Evolutionary conservation across 1,140 invertebrate genomes (phyloP), one percentile per base, ranked within the genome.

Genomic region (Solen grandis): DNA sequence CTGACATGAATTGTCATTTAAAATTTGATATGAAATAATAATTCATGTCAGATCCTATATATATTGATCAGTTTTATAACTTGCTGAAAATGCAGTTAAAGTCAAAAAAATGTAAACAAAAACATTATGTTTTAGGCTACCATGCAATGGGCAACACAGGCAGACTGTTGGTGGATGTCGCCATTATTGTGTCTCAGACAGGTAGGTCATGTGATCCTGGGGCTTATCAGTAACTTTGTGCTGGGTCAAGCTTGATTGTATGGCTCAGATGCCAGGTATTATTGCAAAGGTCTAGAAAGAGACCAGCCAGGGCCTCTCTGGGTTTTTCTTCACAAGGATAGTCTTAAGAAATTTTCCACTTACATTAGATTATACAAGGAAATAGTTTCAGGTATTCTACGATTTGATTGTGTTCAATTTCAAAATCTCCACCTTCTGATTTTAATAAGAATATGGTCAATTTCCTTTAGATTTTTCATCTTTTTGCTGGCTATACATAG

Each of bases 151-250:
- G 92, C 22, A 69, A 87, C 31, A 75, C 86, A 60, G 92, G 92
- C 8, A 81, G 88, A 72, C 38, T 90, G 2, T 78, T 93, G 33
- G 92, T 93, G 14, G 92, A 93, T 83, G 33, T 89, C 52, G 88
- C 91, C 13, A 89, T 93, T 69, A 82, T 93, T 29, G 78, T 93
- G 0, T 92, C 92, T 57, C 92, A 93, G 84, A 88, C 90, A 69
- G 92, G 92, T 93, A 84, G 52, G 52, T 59, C 22, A 3, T 31
- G 27, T 13, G 22, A 19, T 65, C 22, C 19, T n/a, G 31, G 5
- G 27, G n/a, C 19, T 27, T 25, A n/a, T 1, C 29, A 57, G 69
- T 41, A 25, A 55, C 52, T 29, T 2, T 35, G 19, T 31, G 33
- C 29, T 25, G 35, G 55, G 29, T 22, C 31, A n/a, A 33, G 16